These are phyloP conservation scores for Thymelicus lineola DNA, from an alignment of 2,888 invertebrate species.

Conservation along the genomic window DNA sequence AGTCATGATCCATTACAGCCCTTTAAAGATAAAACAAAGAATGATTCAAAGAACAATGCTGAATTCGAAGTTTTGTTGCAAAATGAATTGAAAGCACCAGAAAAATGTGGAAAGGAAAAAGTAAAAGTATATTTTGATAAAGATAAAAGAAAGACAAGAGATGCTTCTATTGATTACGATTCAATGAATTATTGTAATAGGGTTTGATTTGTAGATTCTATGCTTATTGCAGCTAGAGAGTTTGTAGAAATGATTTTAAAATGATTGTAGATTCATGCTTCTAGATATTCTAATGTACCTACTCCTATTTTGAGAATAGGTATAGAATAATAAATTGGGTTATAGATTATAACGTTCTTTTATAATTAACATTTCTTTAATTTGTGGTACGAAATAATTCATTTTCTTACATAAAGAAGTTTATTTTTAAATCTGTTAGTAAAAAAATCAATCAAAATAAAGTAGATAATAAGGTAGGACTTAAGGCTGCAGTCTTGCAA, in stretches of 20 bases:
- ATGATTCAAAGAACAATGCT: slow-evolving; percentile 42
- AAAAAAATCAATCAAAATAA: no score
- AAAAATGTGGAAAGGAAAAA: slow-evolving; percentile 64
- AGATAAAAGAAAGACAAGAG: slow-evolving; percentile 59
- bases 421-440: no score
- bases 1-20: background rate
- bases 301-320: no score
- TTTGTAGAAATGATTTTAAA: background rate
- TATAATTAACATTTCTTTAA: no score
- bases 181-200: slow-evolving; percentile 20
- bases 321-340: no score
- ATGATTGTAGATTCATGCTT: background rate
- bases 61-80: slow-evolving; percentile 68
- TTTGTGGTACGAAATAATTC: no score
- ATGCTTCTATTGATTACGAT: slow-evolving; percentile 45
- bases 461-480: no score
- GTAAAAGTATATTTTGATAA: slow-evolving; percentile 66
- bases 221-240: background rate
- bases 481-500: no score
- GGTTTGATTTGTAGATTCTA: background rate
- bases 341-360: no score
- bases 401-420: no score
- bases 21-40: slow-evolving; percentile 12
- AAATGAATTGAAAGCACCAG: slow-evolving; percentile 59
- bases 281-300: background rate